Evolutionary conservation across 2,888 invertebrate species (phyloP).

Genomic region (Melinaea menophilus): DNA sequence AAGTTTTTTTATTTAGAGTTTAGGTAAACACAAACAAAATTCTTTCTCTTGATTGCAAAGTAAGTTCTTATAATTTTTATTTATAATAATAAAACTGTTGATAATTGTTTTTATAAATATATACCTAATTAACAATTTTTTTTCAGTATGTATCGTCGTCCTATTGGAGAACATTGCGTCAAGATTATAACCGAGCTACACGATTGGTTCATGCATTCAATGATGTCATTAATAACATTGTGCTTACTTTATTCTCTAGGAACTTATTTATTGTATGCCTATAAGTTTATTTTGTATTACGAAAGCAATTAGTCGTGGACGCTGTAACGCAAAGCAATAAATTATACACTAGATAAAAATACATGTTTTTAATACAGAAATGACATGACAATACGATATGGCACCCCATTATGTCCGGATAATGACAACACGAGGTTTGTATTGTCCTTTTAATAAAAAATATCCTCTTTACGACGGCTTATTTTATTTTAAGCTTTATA

Average conservation of each 20-base stretch:
- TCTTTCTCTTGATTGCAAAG: too few relatives aligned
- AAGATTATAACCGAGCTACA: slow-evolving; percentile 79
- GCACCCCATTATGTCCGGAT: slow-evolving; percentile 21
- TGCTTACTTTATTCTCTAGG: slow-evolving; percentile 79
- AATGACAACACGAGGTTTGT: slow-evolving; percentile 31
- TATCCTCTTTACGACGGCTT: background rate
- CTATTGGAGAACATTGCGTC: slow-evolving; percentile 60
- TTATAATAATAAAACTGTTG: too few relatives aligned
- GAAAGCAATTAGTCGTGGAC: slow-evolving; percentile 60
- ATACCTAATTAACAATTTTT: background rate
- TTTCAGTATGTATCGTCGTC: slow-evolving; percentile 45
- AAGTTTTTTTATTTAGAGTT: too few relatives aligned
- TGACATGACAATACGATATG: slow-evolving; percentile 10
- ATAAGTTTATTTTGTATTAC: slow-evolving; percentile 80
- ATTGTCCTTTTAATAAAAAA: background rate
- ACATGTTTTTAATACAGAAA: slow-evolving; percentile 26
- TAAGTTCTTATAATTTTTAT: too few relatives aligned
- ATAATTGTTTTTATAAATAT: too few relatives aligned
- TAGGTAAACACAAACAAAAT: too few relatives aligned
- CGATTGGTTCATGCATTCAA: slow-evolving; percentile 78
- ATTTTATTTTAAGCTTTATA: background rate
- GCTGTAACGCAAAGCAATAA: background rate
- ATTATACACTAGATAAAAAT: background rate
- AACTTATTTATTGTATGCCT: slow-evolving; percentile 84
- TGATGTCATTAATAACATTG: slow-evolving; percentile 75